A percentile compares a stretch with the other conserved stretches of the same genome.
These are phyloP conservation scores for Rhipidura dahli DNA, from an alignment of 2,113 vertebrate species.

Conservation along the genomic window DNA sequence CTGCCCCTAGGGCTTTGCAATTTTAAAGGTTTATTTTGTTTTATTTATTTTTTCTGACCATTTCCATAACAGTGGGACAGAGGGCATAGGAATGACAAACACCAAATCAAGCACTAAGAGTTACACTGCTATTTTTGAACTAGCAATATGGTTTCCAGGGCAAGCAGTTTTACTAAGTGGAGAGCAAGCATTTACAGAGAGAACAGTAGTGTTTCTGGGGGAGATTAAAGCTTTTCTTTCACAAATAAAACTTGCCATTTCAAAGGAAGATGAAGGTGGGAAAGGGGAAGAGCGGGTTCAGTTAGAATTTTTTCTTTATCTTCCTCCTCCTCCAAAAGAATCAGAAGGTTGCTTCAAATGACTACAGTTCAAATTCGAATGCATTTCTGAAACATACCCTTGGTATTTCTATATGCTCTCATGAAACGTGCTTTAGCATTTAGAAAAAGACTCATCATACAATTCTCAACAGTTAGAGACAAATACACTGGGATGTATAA, in stretches of 20 bases:
- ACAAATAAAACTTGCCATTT: neutral
- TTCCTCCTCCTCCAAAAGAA: neutral
- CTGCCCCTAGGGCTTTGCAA: neutral
- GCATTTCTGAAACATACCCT: neutral
- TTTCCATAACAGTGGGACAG: neutral
- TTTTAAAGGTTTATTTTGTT: neutral
- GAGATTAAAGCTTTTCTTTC: neutral
- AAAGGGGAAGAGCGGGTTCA: neutral
- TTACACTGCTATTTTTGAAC: neutral
- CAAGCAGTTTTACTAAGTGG: neutral
- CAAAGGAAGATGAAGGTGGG: neutral
- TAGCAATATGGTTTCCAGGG: neutral
- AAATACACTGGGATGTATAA: neutral
- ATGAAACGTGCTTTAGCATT: neutral
- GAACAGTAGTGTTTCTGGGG: neutral
- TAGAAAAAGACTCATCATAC: neutral
- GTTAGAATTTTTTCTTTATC: neutral
- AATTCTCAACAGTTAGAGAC: neutral
- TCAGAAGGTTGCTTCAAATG: neutral
- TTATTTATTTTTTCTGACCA: neutral
- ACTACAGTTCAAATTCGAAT: neutral
- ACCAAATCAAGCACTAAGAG: neutral
- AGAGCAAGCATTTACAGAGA: neutral
- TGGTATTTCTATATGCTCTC: neutral
- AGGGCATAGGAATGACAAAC: neutral